A percentile compares a stretch with the other conserved stretches of the same genome.
These are phyloP conservation scores for Silurus aristotelis DNA, from an alignment of 2,797 vertebrate species.

Conservation along the genomic window DNA sequence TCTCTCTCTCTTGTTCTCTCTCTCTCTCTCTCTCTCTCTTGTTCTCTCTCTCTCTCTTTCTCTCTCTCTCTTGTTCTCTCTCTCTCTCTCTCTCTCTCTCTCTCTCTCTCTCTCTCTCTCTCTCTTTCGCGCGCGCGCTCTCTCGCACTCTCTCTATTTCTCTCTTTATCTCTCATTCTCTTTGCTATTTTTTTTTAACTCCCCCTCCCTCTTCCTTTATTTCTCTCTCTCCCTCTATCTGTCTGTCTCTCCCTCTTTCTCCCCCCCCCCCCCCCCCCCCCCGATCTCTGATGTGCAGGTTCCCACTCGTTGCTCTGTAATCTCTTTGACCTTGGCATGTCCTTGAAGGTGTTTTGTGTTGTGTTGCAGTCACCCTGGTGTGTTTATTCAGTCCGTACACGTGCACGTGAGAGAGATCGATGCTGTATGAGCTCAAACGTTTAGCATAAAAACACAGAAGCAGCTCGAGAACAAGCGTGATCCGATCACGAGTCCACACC, in stretches of 20 bases:
- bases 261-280: not conserved
- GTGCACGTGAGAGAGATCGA: not conserved
- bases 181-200: no score
- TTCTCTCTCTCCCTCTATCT: not conserved
- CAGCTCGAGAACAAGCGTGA: not conserved
- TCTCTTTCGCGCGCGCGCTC: not conserved
- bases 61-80: not conserved
- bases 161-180: not conserved
- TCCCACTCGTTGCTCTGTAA: not conserved
- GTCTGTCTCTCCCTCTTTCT: not conserved
- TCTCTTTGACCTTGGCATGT: constrained; percentile 20
- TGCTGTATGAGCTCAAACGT: not conserved
- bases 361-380: not conserved
- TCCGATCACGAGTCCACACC: not conserved
- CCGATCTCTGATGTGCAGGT: not conserved
- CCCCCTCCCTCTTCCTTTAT: no score
- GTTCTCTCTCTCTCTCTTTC: not conserved
- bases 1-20: not conserved
- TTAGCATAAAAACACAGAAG: not conserved
- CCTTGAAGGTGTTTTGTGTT: constrained; percentile 2
- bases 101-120: not conserved
- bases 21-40: constrained; percentile 1
- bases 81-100: not conserved
- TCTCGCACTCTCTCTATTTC: not conserved
- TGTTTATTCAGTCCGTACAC: constrained; percentile 3